Evolutionary conservation across 2,113 vertebrate genomes (phyloP).

Genomic region (Pitta sordida): DNA sequence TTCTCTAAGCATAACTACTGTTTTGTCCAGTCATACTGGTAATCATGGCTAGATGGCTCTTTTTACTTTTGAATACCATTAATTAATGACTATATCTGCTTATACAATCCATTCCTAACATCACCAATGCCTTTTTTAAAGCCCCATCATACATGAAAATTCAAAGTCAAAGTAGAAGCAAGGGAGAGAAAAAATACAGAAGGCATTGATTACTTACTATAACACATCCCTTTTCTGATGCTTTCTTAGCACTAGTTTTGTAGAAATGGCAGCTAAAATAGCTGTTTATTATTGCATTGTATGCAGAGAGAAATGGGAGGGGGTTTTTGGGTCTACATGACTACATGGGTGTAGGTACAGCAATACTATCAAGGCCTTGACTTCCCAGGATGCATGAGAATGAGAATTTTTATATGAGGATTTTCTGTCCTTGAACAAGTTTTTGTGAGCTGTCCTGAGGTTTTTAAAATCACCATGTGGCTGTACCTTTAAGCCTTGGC

Average conservation of each 20-base stretch:
- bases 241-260: background rate
- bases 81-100: background rate
- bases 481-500: background rate
- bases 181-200: background rate
- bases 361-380: background rate
- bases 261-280: background rate
- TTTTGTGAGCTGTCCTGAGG: background rate
- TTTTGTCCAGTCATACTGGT: background rate
- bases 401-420: background rate
- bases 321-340: background rate
- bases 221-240: background rate
- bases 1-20: background rate
- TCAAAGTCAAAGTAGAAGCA: background rate
- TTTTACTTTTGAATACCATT: background rate
- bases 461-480: background rate
- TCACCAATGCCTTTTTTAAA: background rate
- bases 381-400: background rate
- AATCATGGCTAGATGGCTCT: background rate
- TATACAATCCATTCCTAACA: background rate
- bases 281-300: background rate
- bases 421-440: background rate
- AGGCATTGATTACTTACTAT: background rate
- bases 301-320: background rate
- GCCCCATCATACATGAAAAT: background rate
- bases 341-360: fast-evolving